Conservation (phyloP, 1,140 invertebrate genomes). For the Aphaenogaster ashmeadi region DNA sequence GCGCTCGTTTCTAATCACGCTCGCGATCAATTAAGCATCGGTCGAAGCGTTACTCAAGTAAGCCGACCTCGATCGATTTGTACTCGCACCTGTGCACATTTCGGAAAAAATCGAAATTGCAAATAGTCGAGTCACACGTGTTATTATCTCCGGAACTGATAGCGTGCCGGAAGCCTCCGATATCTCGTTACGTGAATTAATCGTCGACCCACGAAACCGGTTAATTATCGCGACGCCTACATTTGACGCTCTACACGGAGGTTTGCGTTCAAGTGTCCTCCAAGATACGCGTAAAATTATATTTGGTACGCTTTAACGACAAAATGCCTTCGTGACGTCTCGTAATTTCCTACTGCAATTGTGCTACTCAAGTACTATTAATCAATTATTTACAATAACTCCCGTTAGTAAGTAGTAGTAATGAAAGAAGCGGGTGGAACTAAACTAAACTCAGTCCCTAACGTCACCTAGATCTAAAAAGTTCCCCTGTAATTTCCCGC, state of each 20-base stretch:
- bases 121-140: neutral
- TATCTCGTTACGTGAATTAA: conserved; percentile 62
- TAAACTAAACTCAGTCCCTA: too few relatives aligned
- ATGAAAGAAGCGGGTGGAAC: too few relatives aligned
- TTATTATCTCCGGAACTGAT: conserved; percentile 35
- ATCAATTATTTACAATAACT: conserved; percentile 38
- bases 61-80: neutral
- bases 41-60: neutral
- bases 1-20: conserved; percentile 45
- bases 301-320: neutral
- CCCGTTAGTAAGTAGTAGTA: neutral
- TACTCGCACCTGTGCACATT: neutral
- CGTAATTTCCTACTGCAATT: conserved; percentile 12
- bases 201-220: conserved; percentile 60
- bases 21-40: neutral
- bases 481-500: too few relatives aligned
- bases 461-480: too few relatives aligned
- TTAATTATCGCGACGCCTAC: conserved; percentile 52
- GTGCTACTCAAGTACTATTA: neutral
- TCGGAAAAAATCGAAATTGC: neutral
- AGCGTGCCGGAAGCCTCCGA: conserved; percentile 55
- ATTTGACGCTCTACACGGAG: neutral
- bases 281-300: neutral
- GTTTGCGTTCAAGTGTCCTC: neutral
- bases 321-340: neutral